phyloP scores from a whole-genome alignment of 2,113 vertebrate genomes.

The Tachysurus fulvidraco region DNA sequence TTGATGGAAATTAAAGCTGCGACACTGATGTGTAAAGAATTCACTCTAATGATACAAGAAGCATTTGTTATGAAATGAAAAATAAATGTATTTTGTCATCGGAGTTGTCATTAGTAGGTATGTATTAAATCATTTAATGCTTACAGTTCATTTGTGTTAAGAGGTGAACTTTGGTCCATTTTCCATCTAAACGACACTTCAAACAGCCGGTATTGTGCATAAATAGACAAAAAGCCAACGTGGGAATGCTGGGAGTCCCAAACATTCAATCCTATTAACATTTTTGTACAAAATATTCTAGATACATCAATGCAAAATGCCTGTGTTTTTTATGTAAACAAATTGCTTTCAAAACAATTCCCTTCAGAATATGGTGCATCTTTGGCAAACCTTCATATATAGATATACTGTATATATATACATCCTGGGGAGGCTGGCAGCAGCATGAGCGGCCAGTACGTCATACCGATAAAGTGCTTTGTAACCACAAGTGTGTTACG shows the following conservation, averaged over 20 bases:
- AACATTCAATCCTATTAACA: slow-evolving; percentile 27
- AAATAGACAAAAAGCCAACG: slow-evolving; percentile 14
- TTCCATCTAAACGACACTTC: slow-evolving; percentile 1
- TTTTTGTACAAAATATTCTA: slow-evolving; percentile 33
- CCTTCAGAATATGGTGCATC: slow-evolving; percentile 54
- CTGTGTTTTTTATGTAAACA: slow-evolving; percentile 68
- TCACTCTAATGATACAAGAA: background rate
- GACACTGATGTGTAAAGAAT: background rate
- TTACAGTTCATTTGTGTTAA: slow-evolving; percentile 13
- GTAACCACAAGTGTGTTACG: slow-evolving; percentile 61
- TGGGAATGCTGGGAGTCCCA: background rate
- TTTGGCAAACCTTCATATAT: slow-evolving; percentile 60
- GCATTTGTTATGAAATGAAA: background rate
- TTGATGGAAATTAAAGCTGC: background rate
- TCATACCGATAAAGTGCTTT: slow-evolving; percentile 77
- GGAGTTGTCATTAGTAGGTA: background rate
- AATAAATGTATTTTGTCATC: slow-evolving; percentile 5
- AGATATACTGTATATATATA: slow-evolving; percentile 24
- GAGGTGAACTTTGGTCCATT: background rate
- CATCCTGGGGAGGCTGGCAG: slow-evolving; percentile 51
- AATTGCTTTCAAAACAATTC: slow-evolving; percentile 41
- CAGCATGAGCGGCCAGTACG: slow-evolving; percentile 52
- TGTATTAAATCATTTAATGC: background rate
- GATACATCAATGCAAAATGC: slow-evolving; percentile 59
- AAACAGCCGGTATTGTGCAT: background rate